Evolutionary conservation across 2,888 invertebrate species (phyloP).

Genomic region (Scelioninae gen. 1): DNA sequence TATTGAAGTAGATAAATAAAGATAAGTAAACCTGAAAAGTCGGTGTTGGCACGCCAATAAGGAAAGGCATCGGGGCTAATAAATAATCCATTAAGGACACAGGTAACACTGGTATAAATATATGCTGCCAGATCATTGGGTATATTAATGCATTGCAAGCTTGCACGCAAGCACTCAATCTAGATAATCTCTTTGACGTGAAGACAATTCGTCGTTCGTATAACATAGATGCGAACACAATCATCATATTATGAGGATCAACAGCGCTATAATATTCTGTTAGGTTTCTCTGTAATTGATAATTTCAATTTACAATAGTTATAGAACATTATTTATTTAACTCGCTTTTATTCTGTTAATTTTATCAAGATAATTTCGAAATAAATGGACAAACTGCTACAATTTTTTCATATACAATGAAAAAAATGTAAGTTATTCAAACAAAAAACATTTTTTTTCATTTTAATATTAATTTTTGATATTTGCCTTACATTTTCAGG

Average conservation of each 20-base stretch:
- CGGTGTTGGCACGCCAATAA: constrained; percentile 96
- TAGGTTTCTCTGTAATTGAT: constrained; percentile 93
- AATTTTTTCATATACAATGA: too few relatives aligned
- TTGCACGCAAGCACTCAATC: constrained; percentile 96
- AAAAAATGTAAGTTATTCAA: too few relatives aligned
- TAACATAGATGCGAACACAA: constrained; percentile 97
- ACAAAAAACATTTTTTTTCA: too few relatives aligned
- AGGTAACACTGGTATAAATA: constrained; percentile 98
- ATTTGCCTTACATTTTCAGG: constrained; percentile 93
- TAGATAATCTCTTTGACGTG: constrained; percentile 94
- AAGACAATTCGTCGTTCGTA: constrained; percentile 97
- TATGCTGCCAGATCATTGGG: constrained; percentile 99
- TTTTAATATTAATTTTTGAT: background rate
- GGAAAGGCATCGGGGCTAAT: constrained; percentile 98
- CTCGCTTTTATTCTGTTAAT: too few relatives aligned
- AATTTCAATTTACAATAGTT: constrained; percentile 39
- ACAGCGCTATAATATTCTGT: constrained; percentile 99
- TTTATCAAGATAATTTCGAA: too few relatives aligned
- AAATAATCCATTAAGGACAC: constrained; percentile 94
- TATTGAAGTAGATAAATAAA: too few relatives aligned
- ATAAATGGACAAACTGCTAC: too few relatives aligned
- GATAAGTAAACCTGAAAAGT: constrained; percentile 87
- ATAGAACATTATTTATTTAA: too few relatives aligned
- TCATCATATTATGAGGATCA: constrained; percentile 96
- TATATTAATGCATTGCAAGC: constrained; percentile 97